Evolutionary conservation across 1,140 invertebrate species (phyloP).

Genomic region (Drosophila pruinosa): DNA sequence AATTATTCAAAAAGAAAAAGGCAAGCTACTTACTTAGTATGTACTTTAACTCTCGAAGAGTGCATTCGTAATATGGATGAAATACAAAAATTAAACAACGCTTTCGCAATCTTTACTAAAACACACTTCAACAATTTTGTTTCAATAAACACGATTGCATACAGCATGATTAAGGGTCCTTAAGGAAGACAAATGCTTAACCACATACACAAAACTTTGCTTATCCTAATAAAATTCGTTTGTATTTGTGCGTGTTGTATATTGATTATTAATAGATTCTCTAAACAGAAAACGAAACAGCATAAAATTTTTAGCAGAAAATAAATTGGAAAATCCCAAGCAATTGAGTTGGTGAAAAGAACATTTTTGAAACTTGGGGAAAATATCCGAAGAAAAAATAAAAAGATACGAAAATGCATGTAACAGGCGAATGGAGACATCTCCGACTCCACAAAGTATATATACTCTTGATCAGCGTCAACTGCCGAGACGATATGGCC

Average conservation of each 20-base stretch:
- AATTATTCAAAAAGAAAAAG: conserved; percentile 25
- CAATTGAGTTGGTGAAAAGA: no score
- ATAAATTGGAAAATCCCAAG: no score
- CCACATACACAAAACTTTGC: not conserved
- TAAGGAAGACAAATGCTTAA: not conserved
- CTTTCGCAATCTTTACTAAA: conserved; percentile 55
- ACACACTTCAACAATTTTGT: conserved; percentile 1
- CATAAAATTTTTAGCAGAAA: no score
- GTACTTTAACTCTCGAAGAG: conserved; percentile 47
- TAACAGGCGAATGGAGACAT: no score
- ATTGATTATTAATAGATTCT: not conserved
- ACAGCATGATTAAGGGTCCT: not conserved
- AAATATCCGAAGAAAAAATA: no score
- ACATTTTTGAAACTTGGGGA: no score
- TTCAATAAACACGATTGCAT: not conserved
- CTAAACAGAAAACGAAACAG: no score
- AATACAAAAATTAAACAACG: conserved; percentile 38
- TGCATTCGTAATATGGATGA: conserved; percentile 44
- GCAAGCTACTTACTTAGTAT: conserved; percentile 17
- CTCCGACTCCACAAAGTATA: no score
- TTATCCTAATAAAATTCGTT: not conserved
- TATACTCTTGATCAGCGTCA: no score
- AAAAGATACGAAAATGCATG: no score
- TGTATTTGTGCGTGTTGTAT: not conserved
- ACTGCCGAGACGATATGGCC: no score